phyloP scores from a whole-genome alignment of 2,888 invertebrate genomes.

The Andricus curvator region DNA sequence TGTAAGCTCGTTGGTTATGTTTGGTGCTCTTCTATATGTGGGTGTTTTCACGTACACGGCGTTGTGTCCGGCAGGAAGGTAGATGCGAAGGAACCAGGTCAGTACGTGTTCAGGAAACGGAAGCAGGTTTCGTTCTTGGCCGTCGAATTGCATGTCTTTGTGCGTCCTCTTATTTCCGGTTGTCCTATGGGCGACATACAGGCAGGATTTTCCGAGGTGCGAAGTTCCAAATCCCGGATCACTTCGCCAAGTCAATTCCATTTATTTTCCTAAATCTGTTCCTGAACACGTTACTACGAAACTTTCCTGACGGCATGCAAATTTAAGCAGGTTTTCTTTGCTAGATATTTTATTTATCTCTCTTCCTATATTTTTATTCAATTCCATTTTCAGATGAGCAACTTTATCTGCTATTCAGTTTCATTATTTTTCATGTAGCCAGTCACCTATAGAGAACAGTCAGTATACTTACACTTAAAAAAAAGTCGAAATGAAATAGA shows the following conservation, averaged over 20 bases:
- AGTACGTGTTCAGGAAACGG: slow-evolving; percentile 49
- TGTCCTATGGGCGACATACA: slow-evolving; percentile 46
- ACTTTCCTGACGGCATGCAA: background rate
- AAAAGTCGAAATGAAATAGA: background rate
- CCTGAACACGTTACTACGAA: slow-evolving; percentile 22
- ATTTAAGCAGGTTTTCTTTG: background rate
- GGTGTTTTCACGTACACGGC: background rate
- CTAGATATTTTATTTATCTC: background rate
- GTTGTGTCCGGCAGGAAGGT: slow-evolving; percentile 17
- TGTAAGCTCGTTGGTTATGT: slow-evolving; percentile 15
- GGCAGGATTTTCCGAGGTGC: slow-evolving; percentile 42
- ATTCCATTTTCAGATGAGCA: background rate
- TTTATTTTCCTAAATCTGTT: slow-evolving; percentile 38
- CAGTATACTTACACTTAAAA: background rate
- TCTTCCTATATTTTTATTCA: background rate
- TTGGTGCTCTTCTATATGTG: background rate
- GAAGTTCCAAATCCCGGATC: slow-evolving; percentile 38
- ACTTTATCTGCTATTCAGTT: background rate
- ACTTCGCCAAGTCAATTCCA: slow-evolving; percentile 34
- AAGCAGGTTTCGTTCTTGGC: slow-evolving; percentile 47
- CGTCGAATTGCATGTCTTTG: slow-evolving; percentile 45
- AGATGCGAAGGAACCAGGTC: slow-evolving; percentile 48
- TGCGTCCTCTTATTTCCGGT: slow-evolving; percentile 52
- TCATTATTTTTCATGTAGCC: no score
- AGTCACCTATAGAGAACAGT: background rate